Evolutionary conservation across 1,140 invertebrate species (phyloP), one percentile per base, ranked within the genome.

Genomic region (Stegodyphus mimosarum): DNA sequence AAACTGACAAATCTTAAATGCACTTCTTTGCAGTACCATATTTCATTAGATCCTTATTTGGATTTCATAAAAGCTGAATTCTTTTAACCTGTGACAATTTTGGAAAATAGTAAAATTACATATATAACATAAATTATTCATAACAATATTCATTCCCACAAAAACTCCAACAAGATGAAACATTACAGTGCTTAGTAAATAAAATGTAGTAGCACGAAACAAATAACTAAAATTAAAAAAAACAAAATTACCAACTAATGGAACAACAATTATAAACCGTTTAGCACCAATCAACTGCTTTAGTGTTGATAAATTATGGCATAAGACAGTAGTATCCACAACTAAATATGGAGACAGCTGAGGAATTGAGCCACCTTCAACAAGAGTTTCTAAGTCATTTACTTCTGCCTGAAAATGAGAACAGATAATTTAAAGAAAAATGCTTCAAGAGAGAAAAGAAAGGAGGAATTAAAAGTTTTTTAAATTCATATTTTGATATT

Each of bases 201-300:
- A 33, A 33, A 33, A 33, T 33, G 33, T 33, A 33, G 33, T 33
- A 33, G 33, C 55, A 60, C 15, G n/a, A n/a, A n/a, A n/a, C n/a
- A n/a, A n/a, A n/a, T n/a, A 33, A 3, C 33, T 33, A 67, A 7
- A 18, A 67, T 13, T 67, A 67, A 17, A 67, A 67, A 15, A 18
- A 67, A 67, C 2, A 7, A 69, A 83, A 92, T 92, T 89, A 96
- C 95, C 95, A 89, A 94, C 92, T 88, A 93, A 92, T 6, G 96
- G 95, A 87, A 97, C 94, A 33, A 97, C 91, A 51, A 96, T 91
- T 80, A 97, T 94, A 89, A 96, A 95, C 88, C 94, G 94, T 80
- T 94, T 94, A 1, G 94, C 92, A 88, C 92, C 92, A 6, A 96
- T 93, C 53, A 98, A 90, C 87, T 95, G 94, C 89, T 95, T 96